Conservation (phyloP, 2,888 invertebrate species). For the Ditylenchus weischeri region DNA sequence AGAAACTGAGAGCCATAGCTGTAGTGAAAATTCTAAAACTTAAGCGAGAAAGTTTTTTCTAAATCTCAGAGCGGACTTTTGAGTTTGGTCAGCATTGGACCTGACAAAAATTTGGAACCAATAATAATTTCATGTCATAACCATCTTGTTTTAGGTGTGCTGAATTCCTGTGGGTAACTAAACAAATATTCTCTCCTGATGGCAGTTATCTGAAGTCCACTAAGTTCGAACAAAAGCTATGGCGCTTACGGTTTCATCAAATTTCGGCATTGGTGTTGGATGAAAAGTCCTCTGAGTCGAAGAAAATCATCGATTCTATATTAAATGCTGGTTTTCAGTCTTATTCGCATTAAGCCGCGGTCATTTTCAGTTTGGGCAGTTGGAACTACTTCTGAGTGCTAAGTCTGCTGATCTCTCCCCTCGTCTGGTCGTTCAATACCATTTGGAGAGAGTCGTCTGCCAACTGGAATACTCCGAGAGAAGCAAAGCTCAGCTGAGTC, state of each 20-base stretch:
- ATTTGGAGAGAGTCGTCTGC: constrained; percentile 23
- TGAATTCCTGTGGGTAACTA: too few relatives aligned
- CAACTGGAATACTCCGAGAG: constrained; percentile 29
- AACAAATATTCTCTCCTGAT: background rate
- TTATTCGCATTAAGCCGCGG: background rate
- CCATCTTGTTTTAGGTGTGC: constrained; percentile 14
- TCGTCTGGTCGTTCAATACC: constrained; percentile 14
- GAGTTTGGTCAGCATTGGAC: too few relatives aligned
- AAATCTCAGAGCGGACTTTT: too few relatives aligned
- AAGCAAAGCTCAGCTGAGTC: constrained; percentile 14
- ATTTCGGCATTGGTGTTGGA: constrained; percentile 30
- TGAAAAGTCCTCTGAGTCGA: constrained; percentile 28
- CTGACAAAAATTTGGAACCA: too few relatives aligned
- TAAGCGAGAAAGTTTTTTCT: too few relatives aligned
- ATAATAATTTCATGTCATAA: too few relatives aligned
- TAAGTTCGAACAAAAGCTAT: background rate
- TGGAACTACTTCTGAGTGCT: background rate
- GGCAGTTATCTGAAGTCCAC: background rate
- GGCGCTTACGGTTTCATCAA: constrained; percentile 23
- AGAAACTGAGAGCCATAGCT: too few relatives aligned
- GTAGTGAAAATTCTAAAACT: too few relatives aligned
- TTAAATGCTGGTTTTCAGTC: constrained; percentile 9
- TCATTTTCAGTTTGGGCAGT: background rate
- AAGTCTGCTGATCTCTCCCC: constrained; percentile 1
- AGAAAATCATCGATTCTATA: constrained; percentile 17